Percentiles rank a stretch among this genome's conserved stretches.
Conservation (phyloP, 2,797 vertebrate genomes). For the Neopelma chrysocephalum region DNA sequence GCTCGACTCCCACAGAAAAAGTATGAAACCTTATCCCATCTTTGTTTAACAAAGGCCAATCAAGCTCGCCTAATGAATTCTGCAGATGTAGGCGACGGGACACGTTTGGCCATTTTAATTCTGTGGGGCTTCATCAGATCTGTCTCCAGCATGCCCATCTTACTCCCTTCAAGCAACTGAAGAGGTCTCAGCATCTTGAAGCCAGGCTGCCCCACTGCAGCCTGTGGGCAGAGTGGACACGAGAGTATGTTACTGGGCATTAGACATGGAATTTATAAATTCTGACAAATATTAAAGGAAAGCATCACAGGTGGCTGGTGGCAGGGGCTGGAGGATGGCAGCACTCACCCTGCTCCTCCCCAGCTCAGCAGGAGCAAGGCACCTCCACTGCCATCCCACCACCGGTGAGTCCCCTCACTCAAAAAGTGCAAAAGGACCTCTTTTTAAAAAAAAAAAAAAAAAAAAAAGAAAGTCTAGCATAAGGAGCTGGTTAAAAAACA, state of each 20-base stretch:
- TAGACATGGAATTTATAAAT: conserved; percentile 75
- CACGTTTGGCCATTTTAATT: conserved; percentile 72
- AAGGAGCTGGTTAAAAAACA: conserved; percentile 87
- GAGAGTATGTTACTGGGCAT: conserved; percentile 67
- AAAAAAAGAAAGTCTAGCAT: conserved; percentile 61
- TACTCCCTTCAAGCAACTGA: background rate
- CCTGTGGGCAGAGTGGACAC: background rate
- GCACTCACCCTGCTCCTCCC: fast-evolving
- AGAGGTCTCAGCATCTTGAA: background rate
- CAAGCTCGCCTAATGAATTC: conserved; percentile 92
- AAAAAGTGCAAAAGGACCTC: conserved; percentile 70
- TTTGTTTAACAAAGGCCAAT: conserved; percentile 91
- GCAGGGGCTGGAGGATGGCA: conserved; percentile 26
- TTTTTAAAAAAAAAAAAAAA: background rate
- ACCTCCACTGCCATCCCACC: conserved; percentile 3
- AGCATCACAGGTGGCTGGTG: conserved; percentile 71
- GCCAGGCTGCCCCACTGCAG: background rate
- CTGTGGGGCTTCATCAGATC: conserved; percentile 78
- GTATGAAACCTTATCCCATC: conserved; percentile 93
- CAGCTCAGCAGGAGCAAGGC: background rate
- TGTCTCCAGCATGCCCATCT: conserved; percentile 69
- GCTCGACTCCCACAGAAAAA: conserved; percentile 93
- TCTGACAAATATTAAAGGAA: conserved; percentile 78
- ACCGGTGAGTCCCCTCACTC: background rate
- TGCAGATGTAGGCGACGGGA: conserved; percentile 89